These are phyloP conservation scores for Acomys russatus DNA, from an alignment of 2,797 vertebrate species.

Conservation along the genomic window DNA sequence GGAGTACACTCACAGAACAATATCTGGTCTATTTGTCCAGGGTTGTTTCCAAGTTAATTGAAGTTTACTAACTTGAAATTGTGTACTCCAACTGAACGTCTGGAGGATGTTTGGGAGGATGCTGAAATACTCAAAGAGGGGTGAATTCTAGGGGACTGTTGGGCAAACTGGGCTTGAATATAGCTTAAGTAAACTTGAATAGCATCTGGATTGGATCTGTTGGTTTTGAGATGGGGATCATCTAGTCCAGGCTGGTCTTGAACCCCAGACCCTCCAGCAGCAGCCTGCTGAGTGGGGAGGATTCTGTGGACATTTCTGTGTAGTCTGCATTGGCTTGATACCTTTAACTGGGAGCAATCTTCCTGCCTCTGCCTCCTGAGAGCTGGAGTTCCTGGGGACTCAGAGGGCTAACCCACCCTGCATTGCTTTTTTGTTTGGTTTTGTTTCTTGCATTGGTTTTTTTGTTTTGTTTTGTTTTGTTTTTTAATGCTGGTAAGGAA, in stretches of 20 bases:
- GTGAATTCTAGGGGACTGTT: background rate
- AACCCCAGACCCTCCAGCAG: background rate
- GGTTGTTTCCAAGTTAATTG: constrained; percentile 11
- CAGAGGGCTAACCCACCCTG: background rate
- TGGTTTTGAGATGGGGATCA: background rate
- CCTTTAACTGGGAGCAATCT: background rate
- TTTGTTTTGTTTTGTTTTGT: background rate
- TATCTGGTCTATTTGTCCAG: constrained; percentile 25
- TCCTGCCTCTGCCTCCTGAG: background rate
- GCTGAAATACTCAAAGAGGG: background rate
- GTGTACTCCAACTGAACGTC: constrained; percentile 34
- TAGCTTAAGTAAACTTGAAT: background rate
- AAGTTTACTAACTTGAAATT: constrained; percentile 37
- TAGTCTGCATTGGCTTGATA: background rate
- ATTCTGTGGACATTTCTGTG: background rate
- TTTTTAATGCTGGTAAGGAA: background rate
- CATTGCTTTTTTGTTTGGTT: background rate
- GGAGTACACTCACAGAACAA: background rate
- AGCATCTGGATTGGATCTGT: background rate
- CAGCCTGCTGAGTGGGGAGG: background rate
- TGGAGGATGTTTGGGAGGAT: constrained; percentile 1
- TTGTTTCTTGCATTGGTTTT: background rate
- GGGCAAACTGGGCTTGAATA: background rate
- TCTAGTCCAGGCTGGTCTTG: background rate
- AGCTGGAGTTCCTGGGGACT: background rate